phyloP scores from a whole-genome alignment of 2,797 vertebrate genomes.

The Microctenopoma stevenorrisi region DNA sequence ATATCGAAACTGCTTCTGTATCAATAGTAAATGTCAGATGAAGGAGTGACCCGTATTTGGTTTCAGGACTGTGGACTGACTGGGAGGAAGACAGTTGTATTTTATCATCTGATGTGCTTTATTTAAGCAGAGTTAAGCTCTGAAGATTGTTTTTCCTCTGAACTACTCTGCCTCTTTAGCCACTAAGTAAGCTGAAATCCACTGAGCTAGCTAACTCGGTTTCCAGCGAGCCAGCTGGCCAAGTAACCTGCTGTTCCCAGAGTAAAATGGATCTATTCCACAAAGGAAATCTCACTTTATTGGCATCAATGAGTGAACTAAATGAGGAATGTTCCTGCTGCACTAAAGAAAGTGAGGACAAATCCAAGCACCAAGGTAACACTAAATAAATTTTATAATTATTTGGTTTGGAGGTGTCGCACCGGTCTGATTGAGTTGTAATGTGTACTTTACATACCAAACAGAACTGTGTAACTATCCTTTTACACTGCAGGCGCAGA shows the following conservation, averaged over 20 bases:
- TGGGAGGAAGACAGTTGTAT: slow-evolving; percentile 4
- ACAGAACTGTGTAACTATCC: slow-evolving; percentile 67
- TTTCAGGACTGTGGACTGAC: slow-evolving; percentile 27
- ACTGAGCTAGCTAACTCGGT: neutral
- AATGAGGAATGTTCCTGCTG: slow-evolving; percentile 18
- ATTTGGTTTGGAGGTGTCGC: slow-evolving; percentile 7
- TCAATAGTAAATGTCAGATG: slow-evolving; percentile 51
- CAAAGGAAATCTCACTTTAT: slow-evolving; percentile 26
- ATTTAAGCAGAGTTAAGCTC: slow-evolving; percentile 22
- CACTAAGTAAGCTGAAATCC: slow-evolving; percentile 1
- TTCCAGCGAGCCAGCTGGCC: neutral
- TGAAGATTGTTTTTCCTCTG: slow-evolving; percentile 21
- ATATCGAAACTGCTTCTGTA: slow-evolving; percentile 52
- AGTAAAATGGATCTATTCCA: slow-evolving; percentile 21
- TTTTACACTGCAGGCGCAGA: slow-evolving; percentile 82
- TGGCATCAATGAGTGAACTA: slow-evolving; percentile 9
- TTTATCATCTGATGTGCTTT: slow-evolving; percentile 46
- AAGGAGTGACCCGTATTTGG: slow-evolving; percentile 40
- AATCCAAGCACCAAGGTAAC: neutral
- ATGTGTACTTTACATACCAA: slow-evolving; percentile 50
- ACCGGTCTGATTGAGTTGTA: slow-evolving; percentile 60
- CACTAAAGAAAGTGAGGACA: slow-evolving; percentile 22
- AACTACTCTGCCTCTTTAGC: slow-evolving; percentile 30
- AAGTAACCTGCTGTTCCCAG: neutral
- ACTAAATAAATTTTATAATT: slow-evolving; percentile 12